Evolutionary conservation across 2,797 vertebrate species (phyloP).

Genomic region (Falco rusticolus): DNA sequence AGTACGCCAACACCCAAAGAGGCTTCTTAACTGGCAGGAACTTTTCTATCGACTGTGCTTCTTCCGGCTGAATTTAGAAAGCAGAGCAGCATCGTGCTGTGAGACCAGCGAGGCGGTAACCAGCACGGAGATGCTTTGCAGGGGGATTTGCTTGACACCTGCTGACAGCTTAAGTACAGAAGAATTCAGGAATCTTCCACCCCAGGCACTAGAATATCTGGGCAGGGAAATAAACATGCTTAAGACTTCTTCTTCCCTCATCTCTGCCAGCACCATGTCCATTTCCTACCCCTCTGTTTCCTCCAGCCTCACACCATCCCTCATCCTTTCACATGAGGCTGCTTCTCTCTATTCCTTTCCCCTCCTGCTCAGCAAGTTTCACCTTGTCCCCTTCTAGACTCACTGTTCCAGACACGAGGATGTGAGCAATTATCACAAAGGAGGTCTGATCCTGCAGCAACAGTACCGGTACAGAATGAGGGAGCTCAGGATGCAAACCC

Average conservation of each 20-base stretch:
- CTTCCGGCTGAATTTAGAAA: background rate
- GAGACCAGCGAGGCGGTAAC: background rate
- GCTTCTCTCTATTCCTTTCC: background rate
- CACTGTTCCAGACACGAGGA: background rate
- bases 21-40: background rate
- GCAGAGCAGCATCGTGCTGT: background rate
- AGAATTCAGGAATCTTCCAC: background rate
- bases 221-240: background rate
- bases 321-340: background rate
- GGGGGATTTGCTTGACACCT: background rate
- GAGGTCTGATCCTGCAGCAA: background rate
- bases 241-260: background rate
- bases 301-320: background rate
- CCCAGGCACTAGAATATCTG: background rate
- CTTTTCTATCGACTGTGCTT: background rate
- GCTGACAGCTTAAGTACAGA: background rate
- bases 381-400: background rate
- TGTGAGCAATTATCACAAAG: background rate
- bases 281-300: background rate
- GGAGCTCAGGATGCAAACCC: background rate
- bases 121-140: background rate
- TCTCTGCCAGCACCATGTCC: background rate
- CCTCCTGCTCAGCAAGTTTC: background rate
- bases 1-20: background rate
- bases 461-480: background rate